Evolutionary conservation across 2,888 invertebrate species (phyloP), one percentile per base, ranked within the genome.

Genomic region (Athetis lepigone): DNA sequence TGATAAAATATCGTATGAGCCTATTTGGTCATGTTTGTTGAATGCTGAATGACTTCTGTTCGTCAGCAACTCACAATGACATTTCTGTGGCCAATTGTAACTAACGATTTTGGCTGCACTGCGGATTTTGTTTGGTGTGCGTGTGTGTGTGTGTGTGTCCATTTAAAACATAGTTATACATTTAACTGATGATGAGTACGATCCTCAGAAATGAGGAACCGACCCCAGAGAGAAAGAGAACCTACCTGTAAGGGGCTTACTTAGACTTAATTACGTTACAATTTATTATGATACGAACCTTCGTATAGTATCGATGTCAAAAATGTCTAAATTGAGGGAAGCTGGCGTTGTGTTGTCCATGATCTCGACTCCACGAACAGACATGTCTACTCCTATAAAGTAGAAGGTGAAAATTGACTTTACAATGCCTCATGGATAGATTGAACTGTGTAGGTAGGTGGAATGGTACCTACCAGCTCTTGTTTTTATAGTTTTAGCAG

Each of bases 291-390:
- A 52, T 52, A 19, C 0, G 13, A 90, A 96, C 93, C 96, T 95
- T 76, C 95, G 93, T 56, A 97, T 97, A 83, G 97, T 96, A 70
- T 97, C 97, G 2, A 95, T 90, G 70, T 97, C 97, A 96, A 97
- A 98, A 46, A 96, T 90, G 49, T 97, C 92, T 37, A 96, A 89
- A 57, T 96, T 87, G 19, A 95, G 88, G 7, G 96, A 91, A n/a
- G 96, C 96, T 19, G 95, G 95, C 37, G 94, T 95, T 16, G 95
- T 96, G 82, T 95, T 96, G 91, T 96, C 97, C 85, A 96, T 96
- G 7, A 97, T 95, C 70, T 96, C 96, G 7, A 97, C 90, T 78
- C 96, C 96, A 4, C 97, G 95, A 43, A 97, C 96, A 13, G 95
- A 94, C 80, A 96, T 89, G 21, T 95, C 92, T 57, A 92, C 90